Conservation (phyloP, 2,113 vertebrate genomes). For the Indicator indicator region DNA sequence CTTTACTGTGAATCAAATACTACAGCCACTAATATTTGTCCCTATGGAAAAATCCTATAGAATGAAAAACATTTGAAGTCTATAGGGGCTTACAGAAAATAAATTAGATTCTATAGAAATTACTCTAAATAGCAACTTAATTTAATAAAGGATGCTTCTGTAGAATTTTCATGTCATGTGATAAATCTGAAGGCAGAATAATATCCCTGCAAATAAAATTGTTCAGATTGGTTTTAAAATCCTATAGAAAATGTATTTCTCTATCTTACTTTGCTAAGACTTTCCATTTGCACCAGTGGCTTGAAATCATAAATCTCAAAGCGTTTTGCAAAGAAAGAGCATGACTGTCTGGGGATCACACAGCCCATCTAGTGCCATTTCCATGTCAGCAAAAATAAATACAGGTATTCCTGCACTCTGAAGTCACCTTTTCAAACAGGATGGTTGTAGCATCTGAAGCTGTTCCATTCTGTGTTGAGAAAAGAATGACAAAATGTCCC, state of each 20-base stretch:
- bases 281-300: not conserved
- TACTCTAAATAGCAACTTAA: conserved; percentile 36
- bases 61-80: conserved; percentile 4
- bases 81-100: conserved; percentile 32
- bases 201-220: conserved; percentile 35
- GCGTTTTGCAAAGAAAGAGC: conserved; percentile 7
- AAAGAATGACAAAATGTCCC: not conserved
- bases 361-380: not conserved
- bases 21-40: conserved; percentile 22
- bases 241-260: conserved; percentile 19
- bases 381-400: conserved; percentile 39
- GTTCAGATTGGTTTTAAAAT: conserved; percentile 39
- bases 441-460: not conserved
- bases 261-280: conserved; percentile 20
- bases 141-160: conserved; percentile 42
- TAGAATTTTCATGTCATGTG: conserved; percentile 15
- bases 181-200: conserved; percentile 39
- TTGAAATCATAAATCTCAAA: conserved; percentile 9
- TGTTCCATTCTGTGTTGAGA: not conserved
- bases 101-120: conserved; percentile 57
- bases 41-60: conserved; percentile 32
- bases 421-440: conserved; percentile 27
- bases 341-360: not conserved
- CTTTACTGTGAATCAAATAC: conserved; percentile 29
- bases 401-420: conserved; percentile 10